These are phyloP conservation scores for Xiphorhynchus erythropygius DNA, from an alignment of 2,797 vertebrate genomes.

Conservation along the genomic window DNA sequence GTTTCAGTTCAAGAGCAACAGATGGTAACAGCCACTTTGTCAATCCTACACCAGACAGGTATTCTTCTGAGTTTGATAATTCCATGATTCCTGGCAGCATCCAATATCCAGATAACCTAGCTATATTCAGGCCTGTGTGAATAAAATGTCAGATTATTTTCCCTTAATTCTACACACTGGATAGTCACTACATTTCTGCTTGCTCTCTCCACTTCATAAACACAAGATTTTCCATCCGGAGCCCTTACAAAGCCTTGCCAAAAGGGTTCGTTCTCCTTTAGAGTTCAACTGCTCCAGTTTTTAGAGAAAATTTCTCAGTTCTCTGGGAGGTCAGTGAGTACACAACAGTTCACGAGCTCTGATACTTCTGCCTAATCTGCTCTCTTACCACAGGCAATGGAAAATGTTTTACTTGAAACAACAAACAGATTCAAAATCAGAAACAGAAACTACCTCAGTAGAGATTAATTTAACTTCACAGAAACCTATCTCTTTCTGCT, in stretches of 20 bases:
- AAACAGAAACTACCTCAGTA: slow-evolving; percentile 59
- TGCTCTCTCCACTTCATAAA: not conserved
- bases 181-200: not conserved
- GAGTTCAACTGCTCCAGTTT: slow-evolving; percentile 16
- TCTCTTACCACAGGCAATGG: slow-evolving; percentile 33
- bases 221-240: not conserved
- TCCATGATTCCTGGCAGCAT: not conserved
- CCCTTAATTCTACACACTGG: not conserved
- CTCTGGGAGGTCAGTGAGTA: not conserved
- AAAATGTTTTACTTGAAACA: slow-evolving; percentile 62
- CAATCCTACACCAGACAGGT: not conserved
- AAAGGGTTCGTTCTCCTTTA: slow-evolving; percentile 39
- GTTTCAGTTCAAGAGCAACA: not conserved
- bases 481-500: slow-evolving; percentile 14
- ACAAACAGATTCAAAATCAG: slow-evolving; percentile 59
- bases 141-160: not conserved
- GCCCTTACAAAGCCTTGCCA: slow-evolving; percentile 15
- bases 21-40: not conserved
- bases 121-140: not conserved
- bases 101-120: not conserved
- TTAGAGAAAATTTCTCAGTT: slow-evolving; percentile 31
- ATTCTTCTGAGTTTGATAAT: not conserved
- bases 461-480: slow-evolving; percentile 38
- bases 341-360: not conserved
- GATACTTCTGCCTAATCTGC: slow-evolving; percentile 50